A percentile compares a stretch with the other conserved stretches of the same genome.
phyloP scores from a whole-genome alignment of 1,140 invertebrate genomes.

The Semibalanus balanoides region DNA sequence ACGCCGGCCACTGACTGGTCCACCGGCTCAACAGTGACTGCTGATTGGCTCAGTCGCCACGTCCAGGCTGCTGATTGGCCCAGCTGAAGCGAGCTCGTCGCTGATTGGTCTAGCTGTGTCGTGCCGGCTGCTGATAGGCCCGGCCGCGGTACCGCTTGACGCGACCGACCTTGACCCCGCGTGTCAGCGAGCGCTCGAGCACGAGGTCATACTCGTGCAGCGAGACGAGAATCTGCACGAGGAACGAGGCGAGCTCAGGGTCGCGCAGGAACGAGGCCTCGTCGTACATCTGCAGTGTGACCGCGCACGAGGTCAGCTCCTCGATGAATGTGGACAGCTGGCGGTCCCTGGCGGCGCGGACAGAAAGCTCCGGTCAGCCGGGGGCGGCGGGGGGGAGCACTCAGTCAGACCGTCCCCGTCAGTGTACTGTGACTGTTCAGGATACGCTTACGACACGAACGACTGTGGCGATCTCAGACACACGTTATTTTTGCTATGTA shows the following conservation, averaged over 20 bases:
- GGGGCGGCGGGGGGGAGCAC: too few species aligned
- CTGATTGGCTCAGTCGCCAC: neutral
- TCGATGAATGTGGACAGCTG: constrained; percentile 74
- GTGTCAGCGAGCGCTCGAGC: constrained; percentile 83
- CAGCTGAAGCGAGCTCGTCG: neutral
- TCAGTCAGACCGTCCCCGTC: too few species aligned
- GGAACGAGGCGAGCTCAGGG: constrained; percentile 63
- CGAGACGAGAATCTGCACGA: constrained; percentile 80
- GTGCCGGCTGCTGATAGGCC: neutral
- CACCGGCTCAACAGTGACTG: neutral
- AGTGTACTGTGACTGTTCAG: neutral
- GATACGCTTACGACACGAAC: neutral
- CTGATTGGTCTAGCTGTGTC: neutral
- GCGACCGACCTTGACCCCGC: constrained; percentile 42
- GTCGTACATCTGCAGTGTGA: constrained; percentile 87
- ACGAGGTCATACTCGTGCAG: constrained; percentile 84
- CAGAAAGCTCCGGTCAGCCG: constrained; percentile 6
- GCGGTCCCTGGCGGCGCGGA: constrained; percentile 58
- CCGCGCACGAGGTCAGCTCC: constrained; percentile 67
- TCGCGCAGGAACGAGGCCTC: constrained; percentile 85
- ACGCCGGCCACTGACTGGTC: neutral
- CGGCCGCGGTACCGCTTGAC: neutral
- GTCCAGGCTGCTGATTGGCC: neutral
- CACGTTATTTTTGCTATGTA: neutral
- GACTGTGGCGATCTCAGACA: neutral